These are phyloP conservation scores for Allolobophora icterica DNA, from an alignment of 2,888 invertebrate species.

Conservation along the genomic window DNA sequence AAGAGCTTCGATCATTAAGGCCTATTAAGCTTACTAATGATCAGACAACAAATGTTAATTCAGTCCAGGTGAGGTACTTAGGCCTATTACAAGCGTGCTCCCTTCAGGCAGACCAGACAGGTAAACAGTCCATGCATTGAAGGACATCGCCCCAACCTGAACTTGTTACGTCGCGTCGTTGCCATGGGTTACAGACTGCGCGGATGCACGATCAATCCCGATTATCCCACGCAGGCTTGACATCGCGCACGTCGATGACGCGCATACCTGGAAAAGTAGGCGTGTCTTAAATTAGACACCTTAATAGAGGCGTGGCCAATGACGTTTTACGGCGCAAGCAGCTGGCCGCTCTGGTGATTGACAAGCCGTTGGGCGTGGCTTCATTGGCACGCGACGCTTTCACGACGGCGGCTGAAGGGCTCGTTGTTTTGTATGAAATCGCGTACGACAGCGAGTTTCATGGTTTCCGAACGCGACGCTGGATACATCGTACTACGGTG, in stretches of 20 bases:
- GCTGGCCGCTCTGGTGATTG: neutral
- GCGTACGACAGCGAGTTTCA: neutral
- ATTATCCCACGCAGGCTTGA: neutral
- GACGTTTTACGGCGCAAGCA: neutral
- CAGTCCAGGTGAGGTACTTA: neutral
- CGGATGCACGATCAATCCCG: neutral
- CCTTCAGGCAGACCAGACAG: neutral
- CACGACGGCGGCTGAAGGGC: neutral
- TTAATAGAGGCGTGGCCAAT: neutral
- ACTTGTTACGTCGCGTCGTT: neutral
- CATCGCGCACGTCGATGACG: neutral
- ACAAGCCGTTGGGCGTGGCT: neutral
- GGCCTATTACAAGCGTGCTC: neutral
- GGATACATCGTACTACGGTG: conserved; percentile 1
- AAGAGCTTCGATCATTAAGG: neutral
- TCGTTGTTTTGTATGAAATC: neutral
- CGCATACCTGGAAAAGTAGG: neutral
- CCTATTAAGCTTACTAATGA: neutral
- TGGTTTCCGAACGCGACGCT: neutral
- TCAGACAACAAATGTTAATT: neutral
- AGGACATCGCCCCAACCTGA: conserved; percentile 3
- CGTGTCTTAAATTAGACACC: neutral
- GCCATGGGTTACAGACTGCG: neutral
- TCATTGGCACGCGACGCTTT: neutral
- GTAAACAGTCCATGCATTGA: conserved; percentile 1